phyloP scores from a whole-genome alignment of 2,888 invertebrate genomes.

The Anticlea derivata region DNA sequence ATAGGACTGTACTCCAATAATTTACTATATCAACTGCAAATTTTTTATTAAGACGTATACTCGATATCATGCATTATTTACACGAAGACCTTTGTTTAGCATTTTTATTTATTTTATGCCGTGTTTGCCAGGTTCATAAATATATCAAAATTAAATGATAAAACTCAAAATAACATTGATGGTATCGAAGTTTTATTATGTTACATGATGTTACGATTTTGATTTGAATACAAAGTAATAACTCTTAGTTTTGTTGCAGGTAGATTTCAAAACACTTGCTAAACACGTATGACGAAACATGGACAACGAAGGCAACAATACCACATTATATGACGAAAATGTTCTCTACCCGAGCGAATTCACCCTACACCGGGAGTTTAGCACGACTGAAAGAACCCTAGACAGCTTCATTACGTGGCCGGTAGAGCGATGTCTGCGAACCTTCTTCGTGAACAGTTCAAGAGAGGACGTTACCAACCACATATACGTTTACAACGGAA shows the following conservation, averaged over 20 bases:
- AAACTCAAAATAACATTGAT: too few species aligned
- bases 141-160: too few species aligned
- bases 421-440: slow-evolving; percentile 63
- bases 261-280: slow-evolving; percentile 34
- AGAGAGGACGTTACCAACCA: slow-evolving; percentile 51
- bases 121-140: too few species aligned
- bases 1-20: too few species aligned
- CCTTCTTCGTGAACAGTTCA: slow-evolving; percentile 55
- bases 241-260: slow-evolving; percentile 74
- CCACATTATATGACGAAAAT: slow-evolving; percentile 69
- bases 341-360: slow-evolving; percentile 51
- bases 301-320: slow-evolving; percentile 75
- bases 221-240: too few species aligned
- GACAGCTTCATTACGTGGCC: slow-evolving; percentile 56
- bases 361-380: slow-evolving; percentile 52
- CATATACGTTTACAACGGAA: slow-evolving; percentile 60
- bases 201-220: too few species aligned
- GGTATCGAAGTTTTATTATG: too few species aligned
- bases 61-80: too few species aligned
- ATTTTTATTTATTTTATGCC: too few species aligned
- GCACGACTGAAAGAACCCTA: slow-evolving; percentile 42
- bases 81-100: too few species aligned
- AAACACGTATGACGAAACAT: slow-evolving; percentile 76
- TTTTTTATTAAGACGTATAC: too few species aligned
- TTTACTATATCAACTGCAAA: too few species aligned